Percentiles rank a stretch among this genome's conserved stretches.
Evolutionary conservation across 92 coral and sea anemone genomes (phyloP).

Genomic region (Parazoanthus atlanticus): DNA sequence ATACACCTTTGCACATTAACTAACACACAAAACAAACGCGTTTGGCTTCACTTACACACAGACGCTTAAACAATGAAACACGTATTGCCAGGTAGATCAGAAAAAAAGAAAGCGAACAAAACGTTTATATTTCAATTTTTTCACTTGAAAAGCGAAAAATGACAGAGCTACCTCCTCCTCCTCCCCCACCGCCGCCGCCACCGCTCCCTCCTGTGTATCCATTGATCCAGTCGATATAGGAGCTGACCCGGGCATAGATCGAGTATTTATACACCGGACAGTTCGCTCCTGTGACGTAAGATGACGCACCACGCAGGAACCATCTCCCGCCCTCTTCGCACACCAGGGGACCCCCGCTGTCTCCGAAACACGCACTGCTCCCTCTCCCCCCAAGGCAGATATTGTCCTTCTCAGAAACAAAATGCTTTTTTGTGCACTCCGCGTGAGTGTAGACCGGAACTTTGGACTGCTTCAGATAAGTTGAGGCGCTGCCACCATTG

Average conservation of each 20-base stretch:
- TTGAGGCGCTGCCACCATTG: conserved; percentile 10
- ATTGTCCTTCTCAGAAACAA: conserved; percentile 23
- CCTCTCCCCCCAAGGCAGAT: not conserved
- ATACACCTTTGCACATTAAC: too few species aligned
- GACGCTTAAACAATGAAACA: too few species aligned
- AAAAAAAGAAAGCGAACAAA: too few species aligned
- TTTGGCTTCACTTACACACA: too few species aligned
- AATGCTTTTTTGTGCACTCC: conserved; percentile 16
- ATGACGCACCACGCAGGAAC: conserved; percentile 21
- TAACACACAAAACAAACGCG: too few species aligned
- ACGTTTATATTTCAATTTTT: too few species aligned
- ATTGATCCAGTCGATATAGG: conserved; percentile 26
- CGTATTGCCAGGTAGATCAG: too few species aligned
- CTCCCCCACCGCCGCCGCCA: not conserved
- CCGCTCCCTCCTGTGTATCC: not conserved
- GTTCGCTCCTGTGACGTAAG: conserved; percentile 1
- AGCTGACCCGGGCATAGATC: conserved; percentile 20
- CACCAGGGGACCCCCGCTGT: conserved; percentile 34
- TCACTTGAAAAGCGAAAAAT: too few species aligned
- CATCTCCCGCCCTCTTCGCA: conserved; percentile 26
- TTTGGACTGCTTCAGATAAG: conserved; percentile 18
- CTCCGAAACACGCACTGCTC: conserved; percentile 32
- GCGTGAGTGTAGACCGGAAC: conserved; percentile 33
- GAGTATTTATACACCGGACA: conserved; percentile 27
- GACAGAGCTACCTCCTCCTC: not conserved